phyloP scores from a whole-genome alignment of 2,888 invertebrate species.

The Tinea pellionella region DNA sequence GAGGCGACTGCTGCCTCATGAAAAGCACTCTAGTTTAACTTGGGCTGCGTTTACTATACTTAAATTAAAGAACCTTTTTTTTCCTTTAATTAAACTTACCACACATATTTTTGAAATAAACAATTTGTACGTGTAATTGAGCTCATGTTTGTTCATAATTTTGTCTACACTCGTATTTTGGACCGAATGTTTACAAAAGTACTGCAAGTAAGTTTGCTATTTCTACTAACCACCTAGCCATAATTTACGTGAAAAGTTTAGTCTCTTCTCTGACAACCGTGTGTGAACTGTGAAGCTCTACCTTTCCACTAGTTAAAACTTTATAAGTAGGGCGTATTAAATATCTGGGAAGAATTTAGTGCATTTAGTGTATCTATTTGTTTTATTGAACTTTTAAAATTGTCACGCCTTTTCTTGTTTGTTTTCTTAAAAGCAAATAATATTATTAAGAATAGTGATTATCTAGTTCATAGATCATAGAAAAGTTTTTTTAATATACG shows the following conservation, averaged over 20 bases:
- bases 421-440: too few species aligned
- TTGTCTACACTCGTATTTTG: not conserved
- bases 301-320: not conserved
- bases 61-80: too few species aligned
- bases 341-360: not conserved
- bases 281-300: constrained; percentile 1
- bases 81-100: too few species aligned
- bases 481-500: too few species aligned
- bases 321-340: not conserved
- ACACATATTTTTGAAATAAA: too few species aligned
- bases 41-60: too few species aligned
- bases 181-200: not conserved
- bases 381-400: too few species aligned
- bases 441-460: not conserved
- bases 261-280: not conserved
- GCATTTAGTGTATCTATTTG: not conserved
- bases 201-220: not conserved
- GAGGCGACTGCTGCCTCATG: too few species aligned
- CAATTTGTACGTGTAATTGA: too few species aligned
- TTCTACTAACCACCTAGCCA: not conserved
- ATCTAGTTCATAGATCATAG: not conserved
- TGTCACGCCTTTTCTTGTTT: too few species aligned
- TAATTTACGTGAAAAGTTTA: constrained; percentile 1
- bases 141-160: not conserved
- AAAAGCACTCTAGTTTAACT: too few species aligned